A percentile compares a stretch with the other conserved stretches of the same genome.
Evolutionary conservation across 2,888 invertebrate species (phyloP).

Genomic region (Stenodema calcarata): DNA sequence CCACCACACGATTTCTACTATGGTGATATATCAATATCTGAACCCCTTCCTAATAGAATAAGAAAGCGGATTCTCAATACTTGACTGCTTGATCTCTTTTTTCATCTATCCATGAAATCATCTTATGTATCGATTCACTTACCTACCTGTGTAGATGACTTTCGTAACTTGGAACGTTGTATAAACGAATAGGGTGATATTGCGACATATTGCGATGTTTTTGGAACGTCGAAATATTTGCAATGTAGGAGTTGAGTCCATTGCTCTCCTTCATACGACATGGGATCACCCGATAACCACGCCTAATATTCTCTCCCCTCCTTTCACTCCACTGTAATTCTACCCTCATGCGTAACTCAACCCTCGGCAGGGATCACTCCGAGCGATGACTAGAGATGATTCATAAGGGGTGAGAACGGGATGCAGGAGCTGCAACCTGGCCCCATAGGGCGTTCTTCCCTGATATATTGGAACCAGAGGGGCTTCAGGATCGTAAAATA

Average conservation of each 20-base stretch:
- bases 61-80: too few relatives aligned
- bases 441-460: not conserved
- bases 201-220: too few relatives aligned
- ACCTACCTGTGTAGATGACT: too few relatives aligned
- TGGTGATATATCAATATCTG: too few relatives aligned
- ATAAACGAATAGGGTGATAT: too few relatives aligned
- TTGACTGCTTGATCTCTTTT: too few relatives aligned
- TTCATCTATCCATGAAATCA: too few relatives aligned
- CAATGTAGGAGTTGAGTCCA: not conserved
- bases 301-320: not conserved
- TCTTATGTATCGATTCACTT: too few relatives aligned
- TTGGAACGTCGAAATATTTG: not conserved
- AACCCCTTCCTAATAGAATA: too few relatives aligned
- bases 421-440: not conserved
- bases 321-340: not conserved
- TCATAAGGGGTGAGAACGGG: not conserved
- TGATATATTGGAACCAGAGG: not conserved
- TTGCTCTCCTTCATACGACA: not conserved
- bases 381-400: constrained; percentile 21
- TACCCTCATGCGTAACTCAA: constrained; percentile 9
- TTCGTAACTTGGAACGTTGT: too few relatives aligned
- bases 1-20: too few relatives aligned
- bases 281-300: not conserved
- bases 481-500: not conserved
- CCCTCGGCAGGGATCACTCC: constrained; percentile 4